Evolutionary conservation across 2,113 vertebrate species (phyloP).

Genomic region (Aspidoscelis tigris): DNA sequence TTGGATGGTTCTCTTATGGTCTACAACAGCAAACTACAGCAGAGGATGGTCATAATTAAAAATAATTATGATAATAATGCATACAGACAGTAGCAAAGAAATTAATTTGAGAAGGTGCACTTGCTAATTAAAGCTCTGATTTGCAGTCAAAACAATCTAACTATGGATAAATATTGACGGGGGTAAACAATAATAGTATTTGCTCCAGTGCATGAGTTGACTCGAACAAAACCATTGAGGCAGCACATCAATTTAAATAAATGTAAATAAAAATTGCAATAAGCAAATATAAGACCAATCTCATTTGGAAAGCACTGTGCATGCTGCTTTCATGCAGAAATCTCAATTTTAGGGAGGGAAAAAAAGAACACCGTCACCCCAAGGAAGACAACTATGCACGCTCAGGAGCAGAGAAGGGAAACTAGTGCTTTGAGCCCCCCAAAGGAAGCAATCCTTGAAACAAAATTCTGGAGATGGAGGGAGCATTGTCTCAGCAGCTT

Average conservation of each 20-base stretch:
- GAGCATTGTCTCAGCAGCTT: too few relatives aligned
- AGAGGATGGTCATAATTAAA: conserved; percentile 61
- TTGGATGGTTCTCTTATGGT: neutral
- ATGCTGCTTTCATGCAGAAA: too few relatives aligned
- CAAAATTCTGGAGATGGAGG: too few relatives aligned
- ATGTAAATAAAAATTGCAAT: neutral
- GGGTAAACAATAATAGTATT: conserved; percentile 15
- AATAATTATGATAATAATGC: conserved; percentile 67
- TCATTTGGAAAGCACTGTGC: neutral
- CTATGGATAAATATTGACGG: conserved; percentile 26
- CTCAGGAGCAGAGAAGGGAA: too few relatives aligned
- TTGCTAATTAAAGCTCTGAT: conserved; percentile 42
- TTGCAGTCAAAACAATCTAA: conserved; percentile 33
- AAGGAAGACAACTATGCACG: too few relatives aligned
- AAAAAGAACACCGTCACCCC: too few relatives aligned
- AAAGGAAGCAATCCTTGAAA: too few relatives aligned
- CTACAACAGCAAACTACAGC: neutral
- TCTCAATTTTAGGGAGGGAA: too few relatives aligned
- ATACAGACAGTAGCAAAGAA: conserved; percentile 61
- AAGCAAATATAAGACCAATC: neutral
- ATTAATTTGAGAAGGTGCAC: conserved; percentile 46
- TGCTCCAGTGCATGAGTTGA: neutral
- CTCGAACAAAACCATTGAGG: neutral
- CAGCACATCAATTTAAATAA: neutral
- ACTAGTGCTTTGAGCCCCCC: too few relatives aligned